Conservation (phyloP, 2,797 vertebrate genomes). For the Hippopotamyrus pictus region DNA sequence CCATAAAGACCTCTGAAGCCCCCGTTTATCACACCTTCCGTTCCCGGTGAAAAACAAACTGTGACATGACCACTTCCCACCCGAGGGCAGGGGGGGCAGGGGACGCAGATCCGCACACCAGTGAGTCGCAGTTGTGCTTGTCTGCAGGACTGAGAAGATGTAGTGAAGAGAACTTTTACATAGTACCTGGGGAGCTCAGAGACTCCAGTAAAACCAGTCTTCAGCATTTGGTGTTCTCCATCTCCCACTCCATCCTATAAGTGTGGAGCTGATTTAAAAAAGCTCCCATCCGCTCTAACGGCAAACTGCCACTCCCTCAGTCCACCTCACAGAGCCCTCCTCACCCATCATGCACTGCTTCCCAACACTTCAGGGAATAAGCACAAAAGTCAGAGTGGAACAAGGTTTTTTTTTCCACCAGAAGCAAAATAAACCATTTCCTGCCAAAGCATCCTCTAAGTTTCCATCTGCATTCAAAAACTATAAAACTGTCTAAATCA, state of each 20-base stretch:
- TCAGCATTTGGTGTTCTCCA: conserved; percentile 39
- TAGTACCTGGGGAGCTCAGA: conserved; percentile 39
- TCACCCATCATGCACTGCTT: conserved; percentile 41
- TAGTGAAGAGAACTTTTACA: conserved; percentile 51
- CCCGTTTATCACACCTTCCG: not conserved
- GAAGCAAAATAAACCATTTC: conserved; percentile 64
- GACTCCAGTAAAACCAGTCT: conserved; percentile 54
- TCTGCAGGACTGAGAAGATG: conserved; percentile 61
- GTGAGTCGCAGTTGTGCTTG: conserved; percentile 43
- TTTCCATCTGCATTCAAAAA: conserved; percentile 63
- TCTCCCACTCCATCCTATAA: not conserved
- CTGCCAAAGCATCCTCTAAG: conserved; percentile 68
- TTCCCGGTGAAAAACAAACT: conserved; percentile 5
- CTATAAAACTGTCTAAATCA: conserved; percentile 85
- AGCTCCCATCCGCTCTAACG: conserved; percentile 46
- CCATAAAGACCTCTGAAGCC: not conserved
- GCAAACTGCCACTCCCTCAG: conserved; percentile 4
- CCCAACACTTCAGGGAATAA: not conserved
- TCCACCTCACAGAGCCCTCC: not conserved
- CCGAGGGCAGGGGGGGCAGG: not conserved
- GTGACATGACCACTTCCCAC: not conserved
- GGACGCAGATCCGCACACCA: conserved; percentile 5
- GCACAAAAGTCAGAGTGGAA: conserved; percentile 30
- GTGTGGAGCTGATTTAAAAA: not conserved
- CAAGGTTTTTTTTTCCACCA: conserved; percentile 57